Evolutionary conservation across 2,888 invertebrate species (phyloP).

Genomic region (Tortrix viridana): DNA sequence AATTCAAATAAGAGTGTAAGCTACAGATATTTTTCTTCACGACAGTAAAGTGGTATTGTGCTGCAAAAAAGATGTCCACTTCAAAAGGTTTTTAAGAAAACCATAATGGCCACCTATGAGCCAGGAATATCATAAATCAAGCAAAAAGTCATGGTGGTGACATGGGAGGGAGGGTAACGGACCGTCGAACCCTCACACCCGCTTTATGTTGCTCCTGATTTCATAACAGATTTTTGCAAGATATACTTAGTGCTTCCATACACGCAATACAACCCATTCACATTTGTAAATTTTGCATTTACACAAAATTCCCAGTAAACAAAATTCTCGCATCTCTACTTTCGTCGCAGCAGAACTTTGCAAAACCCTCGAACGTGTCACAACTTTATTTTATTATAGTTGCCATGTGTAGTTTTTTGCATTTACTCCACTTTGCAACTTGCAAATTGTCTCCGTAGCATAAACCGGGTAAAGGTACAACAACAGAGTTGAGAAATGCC

Average conservation of each 20-base stretch:
- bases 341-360: constrained; percentile 41
- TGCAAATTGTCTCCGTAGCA: constrained; percentile 53
- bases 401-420: constrained; percentile 41
- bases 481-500: constrained; percentile 62
- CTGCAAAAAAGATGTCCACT: not conserved
- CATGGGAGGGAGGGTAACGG: constrained; percentile 26
- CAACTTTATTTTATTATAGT: constrained; percentile 42
- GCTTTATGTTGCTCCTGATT: constrained; percentile 30
- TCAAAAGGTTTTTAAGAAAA: constrained; percentile 21
- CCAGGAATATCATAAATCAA: constrained; percentile 30
- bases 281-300: constrained; percentile 20
- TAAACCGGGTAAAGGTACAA: constrained; percentile 50
- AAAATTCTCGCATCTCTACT: constrained; percentile 13
- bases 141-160: constrained; percentile 15
- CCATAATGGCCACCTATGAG: constrained; percentile 11
- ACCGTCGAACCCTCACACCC: constrained; percentile 28
- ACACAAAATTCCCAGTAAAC: constrained; percentile 16
- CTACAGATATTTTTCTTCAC: not conserved
- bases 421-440: constrained; percentile 49
- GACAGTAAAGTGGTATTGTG: not conserved
- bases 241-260: constrained; percentile 6
- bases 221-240: constrained; percentile 16
- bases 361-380: constrained; percentile 42
- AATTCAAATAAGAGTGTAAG: too few species aligned
- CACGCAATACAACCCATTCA: constrained; percentile 11